Evolutionary conservation across 2,797 vertebrate species (phyloP), one percentile per base, ranked within the genome.

Genomic region (Syngnathus acus): DNA sequence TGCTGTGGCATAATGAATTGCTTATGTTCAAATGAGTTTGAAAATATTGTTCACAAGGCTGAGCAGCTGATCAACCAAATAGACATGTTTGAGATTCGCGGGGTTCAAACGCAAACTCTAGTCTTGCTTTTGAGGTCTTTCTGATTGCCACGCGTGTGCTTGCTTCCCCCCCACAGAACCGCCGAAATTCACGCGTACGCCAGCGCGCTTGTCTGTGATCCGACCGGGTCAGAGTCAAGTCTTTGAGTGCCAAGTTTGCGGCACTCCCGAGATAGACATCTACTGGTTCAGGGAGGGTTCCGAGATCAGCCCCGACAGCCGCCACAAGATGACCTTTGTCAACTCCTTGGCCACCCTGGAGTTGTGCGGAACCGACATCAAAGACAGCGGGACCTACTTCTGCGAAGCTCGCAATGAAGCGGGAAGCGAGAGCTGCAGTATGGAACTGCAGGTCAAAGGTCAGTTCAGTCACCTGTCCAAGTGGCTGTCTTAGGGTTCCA

Each of bases 371-470:
- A 85, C 94, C 68, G 91, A 91, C 61, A 79, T 89, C 64, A 93
- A 89, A 74, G 94, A 99, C 32, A 93, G 93, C 51, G 95, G 95
- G 5, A 90, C 90, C 57, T 99, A 96, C 51, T 93, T 95, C 80
- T 99, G 97, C 32, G 96, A 99, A 87, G 96, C 95, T 71, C 93
- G 89, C 38, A 99, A 98, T 69, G 94, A 99, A 6, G 97, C 97
- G 0, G 97, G 97, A 72, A 96, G 94, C 1, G 95, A 97, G 63
- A 99, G 94, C 90, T 98, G 96, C 91, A 98, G 93, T 82, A 72
- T 94, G 85, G 95, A 99, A 68, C 87, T 99, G 64, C 95, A 92
- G 90, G 96, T 99, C 53, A 99, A 98, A 99, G 97, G 97, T 99
- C 80, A 45, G 97, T 94, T 58, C 10, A n/a, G 59, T 61, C 64